phyloP scores from a whole-genome alignment of 2,113 vertebrate genomes.

The Megalops atlanticus region DNA sequence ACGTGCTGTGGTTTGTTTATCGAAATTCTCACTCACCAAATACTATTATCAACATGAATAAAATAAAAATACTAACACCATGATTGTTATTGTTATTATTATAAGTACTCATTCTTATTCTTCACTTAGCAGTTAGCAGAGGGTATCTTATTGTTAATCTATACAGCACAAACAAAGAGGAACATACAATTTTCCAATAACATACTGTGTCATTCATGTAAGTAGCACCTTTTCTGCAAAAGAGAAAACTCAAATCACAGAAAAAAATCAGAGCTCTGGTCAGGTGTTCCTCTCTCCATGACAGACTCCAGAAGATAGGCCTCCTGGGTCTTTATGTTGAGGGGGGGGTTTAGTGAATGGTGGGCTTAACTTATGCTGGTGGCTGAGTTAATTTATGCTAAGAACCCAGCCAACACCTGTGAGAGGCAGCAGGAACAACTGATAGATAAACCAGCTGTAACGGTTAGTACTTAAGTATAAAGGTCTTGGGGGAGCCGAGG shows the following conservation, averaged over 20 bases:
- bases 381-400: conserved; percentile 9
- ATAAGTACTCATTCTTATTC: background rate
- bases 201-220: no score
- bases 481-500: background rate
- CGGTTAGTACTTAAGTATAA: conserved; percentile 7
- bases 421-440: conserved; percentile 5
- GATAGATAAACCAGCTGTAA: conserved; percentile 11
- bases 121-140: no score
- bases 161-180: no score
- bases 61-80: background rate
- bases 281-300: background rate
- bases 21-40: no score
- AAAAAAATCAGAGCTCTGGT: background rate
- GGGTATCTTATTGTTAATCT: no score
- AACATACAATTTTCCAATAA: no score
- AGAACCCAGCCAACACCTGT: conserved; percentile 9
- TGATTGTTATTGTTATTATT: background rate
- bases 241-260: background rate
- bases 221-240: no score
- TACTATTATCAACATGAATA: no score
- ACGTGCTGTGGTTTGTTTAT: no score
- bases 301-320: background rate
- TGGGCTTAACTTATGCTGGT: background rate
- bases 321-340: background rate
- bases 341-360: background rate